Conservation (phyloP, 1,140 invertebrate species). For the Drosophila bipectinata region DNA sequence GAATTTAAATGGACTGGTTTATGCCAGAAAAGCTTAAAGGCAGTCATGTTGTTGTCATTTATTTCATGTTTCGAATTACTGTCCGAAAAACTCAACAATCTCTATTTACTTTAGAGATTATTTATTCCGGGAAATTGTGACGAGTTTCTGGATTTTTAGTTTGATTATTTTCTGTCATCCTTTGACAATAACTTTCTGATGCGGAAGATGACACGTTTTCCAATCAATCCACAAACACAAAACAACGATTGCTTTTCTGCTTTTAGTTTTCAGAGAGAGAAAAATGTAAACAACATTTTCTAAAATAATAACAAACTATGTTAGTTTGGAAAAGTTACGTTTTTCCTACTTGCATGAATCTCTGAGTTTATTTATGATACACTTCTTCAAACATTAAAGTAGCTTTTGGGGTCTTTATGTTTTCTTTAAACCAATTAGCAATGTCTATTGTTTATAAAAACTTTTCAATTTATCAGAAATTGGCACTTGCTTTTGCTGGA, state of each 20-base stretch:
- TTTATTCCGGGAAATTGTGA: not conserved
- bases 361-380: not conserved
- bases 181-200: not conserved
- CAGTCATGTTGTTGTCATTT: not conserved
- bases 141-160: not conserved
- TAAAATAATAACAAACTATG: too few relatives aligned
- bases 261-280: not conserved
- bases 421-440: constrained; percentile 17
- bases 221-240: not conserved
- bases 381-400: not conserved
- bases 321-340: too few relatives aligned
- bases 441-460: constrained; percentile 14
- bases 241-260: not conserved
- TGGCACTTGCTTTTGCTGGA: not conserved
- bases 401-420: not conserved
- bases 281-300: not conserved
- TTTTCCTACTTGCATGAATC: too few relatives aligned
- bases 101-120: not conserved
- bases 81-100: not conserved
- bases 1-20: not conserved
- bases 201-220: constrained; percentile 1
- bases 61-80: not conserved
- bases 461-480: constrained; percentile 21
- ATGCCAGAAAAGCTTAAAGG: not conserved
- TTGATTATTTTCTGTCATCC: constrained; percentile 1